These are phyloP conservation scores for Ladona fulva DNA, from an alignment of 1,140 invertebrate genomes.

Conservation along the genomic window DNA sequence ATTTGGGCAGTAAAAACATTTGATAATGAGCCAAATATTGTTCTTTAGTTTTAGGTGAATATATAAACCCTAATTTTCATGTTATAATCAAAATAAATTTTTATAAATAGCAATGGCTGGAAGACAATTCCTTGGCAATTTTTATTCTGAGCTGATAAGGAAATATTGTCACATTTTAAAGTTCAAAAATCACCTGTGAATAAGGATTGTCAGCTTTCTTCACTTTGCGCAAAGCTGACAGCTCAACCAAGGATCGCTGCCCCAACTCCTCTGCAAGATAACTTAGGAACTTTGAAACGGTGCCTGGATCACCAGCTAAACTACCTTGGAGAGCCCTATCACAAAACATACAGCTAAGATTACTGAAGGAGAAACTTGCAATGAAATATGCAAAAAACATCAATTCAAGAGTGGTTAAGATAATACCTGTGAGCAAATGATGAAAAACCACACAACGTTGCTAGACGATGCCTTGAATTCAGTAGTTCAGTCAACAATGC, in stretches of 20 bases:
- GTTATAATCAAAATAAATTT: too few relatives aligned
- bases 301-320: slow-evolving; percentile 17
- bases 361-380: too few relatives aligned
- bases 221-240: slow-evolving; percentile 32
- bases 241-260: slow-evolving; percentile 29
- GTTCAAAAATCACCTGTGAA: not conserved
- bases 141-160: too few relatives aligned
- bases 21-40: too few relatives aligned
- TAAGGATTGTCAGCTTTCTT: slow-evolving; percentile 25
- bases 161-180: too few relatives aligned
- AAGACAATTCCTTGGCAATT: too few relatives aligned
- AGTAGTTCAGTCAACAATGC: slow-evolving; percentile 62
- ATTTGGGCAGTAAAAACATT: too few relatives aligned
- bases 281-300: slow-evolving; percentile 37
- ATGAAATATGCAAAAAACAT: too few relatives aligned
- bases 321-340: slow-evolving; percentile 17
- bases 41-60: too few relatives aligned
- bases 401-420: not conserved
- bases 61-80: too few relatives aligned
- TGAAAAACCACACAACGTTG: slow-evolving; percentile 74
- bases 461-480: slow-evolving; percentile 62
- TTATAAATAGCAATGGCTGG: too few relatives aligned
- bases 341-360: not conserved
- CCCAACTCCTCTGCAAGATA: slow-evolving; percentile 32
- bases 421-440: slow-evolving; percentile 73